Conservation (phyloP, 2,888 invertebrate genomes). For the Fragum fragum region DNA sequence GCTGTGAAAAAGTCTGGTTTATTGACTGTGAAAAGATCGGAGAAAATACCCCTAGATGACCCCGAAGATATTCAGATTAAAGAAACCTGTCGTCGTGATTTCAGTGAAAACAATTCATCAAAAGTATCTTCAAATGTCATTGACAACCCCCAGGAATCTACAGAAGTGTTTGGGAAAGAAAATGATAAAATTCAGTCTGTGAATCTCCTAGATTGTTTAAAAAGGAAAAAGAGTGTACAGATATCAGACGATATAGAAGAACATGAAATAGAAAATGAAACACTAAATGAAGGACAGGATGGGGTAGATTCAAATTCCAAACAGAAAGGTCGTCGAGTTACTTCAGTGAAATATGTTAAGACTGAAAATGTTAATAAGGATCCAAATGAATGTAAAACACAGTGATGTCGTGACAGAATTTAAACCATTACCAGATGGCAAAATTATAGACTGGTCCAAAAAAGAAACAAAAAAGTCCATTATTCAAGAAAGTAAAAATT, state of each 20-base stretch:
- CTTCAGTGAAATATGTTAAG: slow-evolving; percentile 55
- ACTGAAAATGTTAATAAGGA: slow-evolving; percentile 33
- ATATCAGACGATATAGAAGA: slow-evolving; percentile 50
- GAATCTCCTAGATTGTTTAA: slow-evolving; percentile 40
- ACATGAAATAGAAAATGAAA: slow-evolving; percentile 21
- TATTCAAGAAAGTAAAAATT: no score
- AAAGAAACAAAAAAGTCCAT: no score
- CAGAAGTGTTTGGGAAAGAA: background rate
- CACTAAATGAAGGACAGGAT: background rate
- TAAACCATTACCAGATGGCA: no score
- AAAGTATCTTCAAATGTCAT: background rate
- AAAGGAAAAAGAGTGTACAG: slow-evolving; percentile 48
- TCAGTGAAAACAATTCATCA: slow-evolving; percentile 44
- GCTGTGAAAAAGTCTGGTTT: slow-evolving; percentile 61
- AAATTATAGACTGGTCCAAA: no score
- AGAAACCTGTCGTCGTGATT: slow-evolving; percentile 49
- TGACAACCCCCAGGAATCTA: background rate
- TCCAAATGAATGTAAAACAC: slow-evolving; percentile 69
- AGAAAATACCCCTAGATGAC: slow-evolving; percentile 56
- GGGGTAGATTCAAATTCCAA: background rate
- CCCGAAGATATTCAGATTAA: slow-evolving; percentile 49
- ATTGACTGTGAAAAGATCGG: slow-evolving; percentile 57
- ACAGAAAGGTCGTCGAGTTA: slow-evolving; percentile 49
- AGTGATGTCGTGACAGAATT: slow-evolving; percentile 51
- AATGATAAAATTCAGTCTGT: slow-evolving; percentile 19